Base-by-base conservation (phyloP, 2,113 vertebrate genomes). In the Phaethon lepturus region DNA sequence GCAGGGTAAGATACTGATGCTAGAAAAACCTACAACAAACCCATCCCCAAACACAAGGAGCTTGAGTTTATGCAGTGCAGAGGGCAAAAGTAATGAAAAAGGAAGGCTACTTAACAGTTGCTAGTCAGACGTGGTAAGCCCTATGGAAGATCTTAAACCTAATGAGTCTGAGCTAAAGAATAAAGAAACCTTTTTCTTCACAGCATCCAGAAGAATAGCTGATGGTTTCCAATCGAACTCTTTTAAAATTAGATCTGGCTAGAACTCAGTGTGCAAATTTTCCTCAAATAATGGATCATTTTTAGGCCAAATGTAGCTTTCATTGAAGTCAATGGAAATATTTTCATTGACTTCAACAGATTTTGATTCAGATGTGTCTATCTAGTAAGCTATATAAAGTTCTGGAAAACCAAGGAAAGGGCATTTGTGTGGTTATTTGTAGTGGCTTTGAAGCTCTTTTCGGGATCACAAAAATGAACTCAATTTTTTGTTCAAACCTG, bases 271-370 rank as follows among this genome's bases (percentile, higher is more conserved):
- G 76, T 49, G 35, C 38, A 88, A 93, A 58, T 89, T 92, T 82
- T 11, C 33, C 35, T 80, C 53, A 29, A 26, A 33, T 63, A 94
- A 80, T n/a, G 38, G 50, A 58, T 71, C 52, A 71, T 75, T 94
- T 93, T 74, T 90, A 93, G 77, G 40, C 77, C 59, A 95, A 85
- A 85, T 52, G 13, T 33, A 91, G 40, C 76, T 95, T 95, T 74
- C 24, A 26, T 9, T 75, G 64, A 72, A 92, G 76, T 68, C 14
- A 82, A 53, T 24, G 24, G 49, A 93, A 95, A 91, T 73, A 75
- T 86, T 91, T 91, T 59, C 38, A 66, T 68, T 86, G 33, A 66
- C 66, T 79, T 86, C 40, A 92, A 26, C 11, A 55, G 44, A 69
- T 74, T 92, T 84, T 78, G 26, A 62, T 84, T 88, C 55, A 64